Evolutionary conservation across 2,113 vertebrate genomes (phyloP).

Genomic region (Diphyllodes magnificus): DNA sequence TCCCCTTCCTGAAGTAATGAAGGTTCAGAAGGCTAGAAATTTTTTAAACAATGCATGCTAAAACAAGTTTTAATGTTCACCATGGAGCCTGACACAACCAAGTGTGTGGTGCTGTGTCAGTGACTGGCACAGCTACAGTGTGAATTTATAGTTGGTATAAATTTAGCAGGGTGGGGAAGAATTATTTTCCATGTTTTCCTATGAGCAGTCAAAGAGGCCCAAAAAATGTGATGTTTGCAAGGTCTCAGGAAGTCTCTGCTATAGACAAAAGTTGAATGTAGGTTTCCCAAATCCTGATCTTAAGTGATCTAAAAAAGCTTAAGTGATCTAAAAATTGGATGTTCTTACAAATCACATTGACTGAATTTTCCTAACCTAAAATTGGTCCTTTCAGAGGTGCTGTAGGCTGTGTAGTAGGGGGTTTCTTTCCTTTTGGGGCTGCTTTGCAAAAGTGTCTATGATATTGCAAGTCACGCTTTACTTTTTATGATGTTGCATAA

Average conservation of each 20-base stretch:
- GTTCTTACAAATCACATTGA: not conserved
- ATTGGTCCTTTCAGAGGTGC: not conserved
- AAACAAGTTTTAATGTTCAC: not conserved
- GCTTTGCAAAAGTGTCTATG: not conserved
- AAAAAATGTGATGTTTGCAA: not conserved
- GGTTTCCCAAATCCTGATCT: not conserved
- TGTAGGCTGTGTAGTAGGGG: not conserved
- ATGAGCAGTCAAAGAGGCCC: not conserved
- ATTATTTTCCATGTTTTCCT: rapidly evolving
- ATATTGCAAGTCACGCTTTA: not conserved
- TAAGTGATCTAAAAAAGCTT: not conserved
- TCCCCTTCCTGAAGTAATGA: not conserved
- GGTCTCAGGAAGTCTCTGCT: not conserved
- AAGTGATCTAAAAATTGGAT: not conserved
- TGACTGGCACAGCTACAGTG: not conserved
- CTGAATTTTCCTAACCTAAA: conserved; percentile 2
- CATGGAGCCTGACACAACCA: not conserved
- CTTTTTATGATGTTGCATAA: not conserved
- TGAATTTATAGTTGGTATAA: not conserved
- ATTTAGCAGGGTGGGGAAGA: not conserved
- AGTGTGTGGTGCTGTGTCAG: not conserved
- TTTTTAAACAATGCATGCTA: not conserved
- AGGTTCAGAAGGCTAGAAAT: not conserved
- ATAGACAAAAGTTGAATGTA: not conserved
- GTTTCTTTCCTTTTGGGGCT: not conserved